Conservation (phyloP, 2,888 invertebrate species). For the Cryptosula pallasiana region DNA sequence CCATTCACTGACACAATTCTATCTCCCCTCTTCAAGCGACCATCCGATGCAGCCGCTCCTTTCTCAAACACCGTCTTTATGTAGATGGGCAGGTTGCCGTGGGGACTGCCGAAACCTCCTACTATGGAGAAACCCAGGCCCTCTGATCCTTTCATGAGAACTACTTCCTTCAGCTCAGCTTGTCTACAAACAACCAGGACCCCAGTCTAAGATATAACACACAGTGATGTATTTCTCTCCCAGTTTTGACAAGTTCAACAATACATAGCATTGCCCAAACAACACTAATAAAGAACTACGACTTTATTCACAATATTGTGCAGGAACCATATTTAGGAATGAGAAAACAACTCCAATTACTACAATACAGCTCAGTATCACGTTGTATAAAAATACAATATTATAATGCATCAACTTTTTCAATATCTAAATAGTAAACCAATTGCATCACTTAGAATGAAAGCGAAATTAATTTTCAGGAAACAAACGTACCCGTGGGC, state of each 20-base stretch:
- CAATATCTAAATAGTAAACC: too few species aligned
- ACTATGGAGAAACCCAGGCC: conserved; percentile 61
- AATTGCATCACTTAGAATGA: too few species aligned
- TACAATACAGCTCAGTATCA: too few species aligned
- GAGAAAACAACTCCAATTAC: too few species aligned
- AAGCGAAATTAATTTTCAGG: too few species aligned
- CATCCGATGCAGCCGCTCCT: conserved; percentile 75
- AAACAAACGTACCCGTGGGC: background rate
- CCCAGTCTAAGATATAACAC: too few species aligned
- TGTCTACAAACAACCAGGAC: conserved; percentile 19
- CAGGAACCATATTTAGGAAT: too few species aligned
- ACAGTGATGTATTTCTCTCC: too few species aligned
- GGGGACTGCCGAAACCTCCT: conserved; percentile 57
- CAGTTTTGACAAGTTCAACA: background rate
- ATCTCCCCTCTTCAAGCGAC: conserved; percentile 85
- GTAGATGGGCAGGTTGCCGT: conserved; percentile 59
- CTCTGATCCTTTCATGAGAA: conserved; percentile 56
- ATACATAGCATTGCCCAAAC: background rate
- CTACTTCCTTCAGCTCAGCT: conserved; percentile 44
- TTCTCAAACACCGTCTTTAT: conserved; percentile 61
- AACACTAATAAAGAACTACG: too few species aligned
- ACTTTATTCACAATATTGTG: too few species aligned
- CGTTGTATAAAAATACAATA: too few species aligned
- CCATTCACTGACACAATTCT: conserved; percentile 85
- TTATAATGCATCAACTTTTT: too few species aligned